These are phyloP conservation scores for Gnatocerus cornutus DNA, from an alignment of 2,888 invertebrate genomes.

Conservation along the genomic window DNA sequence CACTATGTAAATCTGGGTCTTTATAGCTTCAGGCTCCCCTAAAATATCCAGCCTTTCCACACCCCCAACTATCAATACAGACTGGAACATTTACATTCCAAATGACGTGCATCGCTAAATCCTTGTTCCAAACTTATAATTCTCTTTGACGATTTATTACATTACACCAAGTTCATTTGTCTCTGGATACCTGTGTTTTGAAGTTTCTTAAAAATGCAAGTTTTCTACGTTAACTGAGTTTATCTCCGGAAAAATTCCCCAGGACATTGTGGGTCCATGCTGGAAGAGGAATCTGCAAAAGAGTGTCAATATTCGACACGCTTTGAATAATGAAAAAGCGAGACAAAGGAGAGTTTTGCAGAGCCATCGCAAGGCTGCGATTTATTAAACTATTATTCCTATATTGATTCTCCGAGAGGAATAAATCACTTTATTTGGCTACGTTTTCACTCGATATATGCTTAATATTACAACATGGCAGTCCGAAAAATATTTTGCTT, in stretches of 20 bases:
- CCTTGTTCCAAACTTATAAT: conserved; percentile 41
- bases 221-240: conserved; percentile 32
- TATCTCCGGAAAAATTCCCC: conserved; percentile 25
- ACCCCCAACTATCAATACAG: conserved; percentile 47
- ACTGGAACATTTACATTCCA: conserved; percentile 49
- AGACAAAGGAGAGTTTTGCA: conserved; percentile 19
- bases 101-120: conserved; percentile 47
- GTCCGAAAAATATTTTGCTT: too few relatives aligned
- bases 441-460: conserved; percentile 6
- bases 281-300: conserved; percentile 24
- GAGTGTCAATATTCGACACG: conserved; percentile 32
- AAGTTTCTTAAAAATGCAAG: conserved; percentile 20
- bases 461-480: background rate
- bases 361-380: conserved; percentile 12
- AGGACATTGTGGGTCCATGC: conserved; percentile 10
- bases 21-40: conserved; percentile 55
- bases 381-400: conserved; percentile 32
- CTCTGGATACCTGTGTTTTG: conserved; percentile 19
- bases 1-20: conserved; percentile 62
- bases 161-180: background rate
- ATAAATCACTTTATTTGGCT: conserved; percentile 14
- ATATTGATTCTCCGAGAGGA: conserved; percentile 15
- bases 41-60: conserved; percentile 48
- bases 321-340: conserved; percentile 33
- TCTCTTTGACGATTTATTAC: conserved; percentile 11